Base-by-base conservation (phyloP, 1,140 invertebrate species). In the Cotesia chilonis region DNA sequence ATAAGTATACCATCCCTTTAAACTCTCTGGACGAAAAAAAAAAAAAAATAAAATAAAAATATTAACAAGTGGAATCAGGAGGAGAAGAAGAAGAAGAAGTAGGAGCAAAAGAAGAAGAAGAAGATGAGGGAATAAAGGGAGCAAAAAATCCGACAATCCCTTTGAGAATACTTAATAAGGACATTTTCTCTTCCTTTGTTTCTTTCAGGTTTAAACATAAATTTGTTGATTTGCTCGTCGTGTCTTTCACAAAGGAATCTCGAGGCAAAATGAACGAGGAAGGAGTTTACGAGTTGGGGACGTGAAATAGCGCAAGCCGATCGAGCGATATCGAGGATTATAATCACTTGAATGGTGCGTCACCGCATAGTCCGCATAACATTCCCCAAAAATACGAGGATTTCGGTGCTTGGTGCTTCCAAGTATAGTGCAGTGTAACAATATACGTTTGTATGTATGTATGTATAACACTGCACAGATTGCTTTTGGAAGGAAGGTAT, bases 301-400 rank as follows among this genome's bases (percentile, higher is more conserved):
- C 14, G 14, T 20, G 63, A 51, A 65, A 65, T 65, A 51, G 63
- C 63, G 20, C 63, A 65, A n/a, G 63, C 37, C 36, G 63, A 65
- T 65, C 36, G 70, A 35, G 47, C 63, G 70, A 65, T 72, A 72
- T 72, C 70, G 63, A 67, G 75, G 71, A 74, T 79, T 65, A 65
- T 65, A 37, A 65, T 65, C 63, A 38, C 12, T 64, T 20, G 38
- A 51, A n/a, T 64, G 61, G 61, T 17, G 61, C 28, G 61, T 64
- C 61, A 38, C 38, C 7, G 63, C 63, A 65, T 65, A 65, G 9
- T 51, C 63, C 5, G 38, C 36, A 63, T 70, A 61, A 41, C 61
- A 60, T 59, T 63, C 38, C 37, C 68, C 5, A 70, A 63, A 70
- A 70, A 70, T 70, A 70, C 61, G 68, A 20, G 36, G 14, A 51